A percentile compares a stretch with the other conserved stretches of the same genome.
Evolutionary conservation across 2,113 vertebrate species (phyloP).

Genomic region (Gallinago undulata): DNA sequence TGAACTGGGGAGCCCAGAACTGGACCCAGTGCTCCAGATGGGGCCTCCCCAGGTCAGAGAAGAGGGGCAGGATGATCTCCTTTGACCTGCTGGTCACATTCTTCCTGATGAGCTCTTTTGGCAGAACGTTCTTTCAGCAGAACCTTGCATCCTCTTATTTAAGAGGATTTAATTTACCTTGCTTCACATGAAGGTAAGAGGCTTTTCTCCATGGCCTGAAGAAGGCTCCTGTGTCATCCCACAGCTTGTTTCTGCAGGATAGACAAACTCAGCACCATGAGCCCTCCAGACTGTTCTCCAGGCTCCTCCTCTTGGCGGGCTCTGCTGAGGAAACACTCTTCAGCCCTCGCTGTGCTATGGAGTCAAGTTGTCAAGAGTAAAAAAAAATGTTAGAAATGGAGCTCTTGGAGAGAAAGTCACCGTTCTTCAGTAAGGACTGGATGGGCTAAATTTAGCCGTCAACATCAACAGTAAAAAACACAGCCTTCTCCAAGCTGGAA

Average conservation of each 20-base stretch:
- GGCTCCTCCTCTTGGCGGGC: neutral
- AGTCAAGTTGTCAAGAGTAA: neutral
- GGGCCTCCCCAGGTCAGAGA: too few relatives aligned
- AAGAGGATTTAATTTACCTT: neutral
- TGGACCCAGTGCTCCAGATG: too few relatives aligned
- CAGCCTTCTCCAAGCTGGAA: neutral
- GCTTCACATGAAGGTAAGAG: neutral
- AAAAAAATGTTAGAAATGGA: neutral
- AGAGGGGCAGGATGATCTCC: too few relatives aligned
- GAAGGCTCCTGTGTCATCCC: neutral
- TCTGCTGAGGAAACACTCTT: neutral
- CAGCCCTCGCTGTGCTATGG: fast-evolving
- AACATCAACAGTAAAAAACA: slow-evolving; percentile 13
- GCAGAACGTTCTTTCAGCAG: too few relatives aligned
- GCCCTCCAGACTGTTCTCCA: neutral
- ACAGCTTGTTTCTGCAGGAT: neutral
- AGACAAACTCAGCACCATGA: neutral
- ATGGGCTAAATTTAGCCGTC: slow-evolving; percentile 9
- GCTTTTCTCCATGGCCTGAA: neutral
- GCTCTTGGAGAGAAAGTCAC: neutral
- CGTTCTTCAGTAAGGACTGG: neutral
- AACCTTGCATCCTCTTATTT: neutral
- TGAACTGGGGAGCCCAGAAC: too few relatives aligned
- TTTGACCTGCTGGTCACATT: too few relatives aligned
- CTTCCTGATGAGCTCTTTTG: too few relatives aligned